Conservation (phyloP, 1,140 invertebrate species). For the Lasaia peninsularis region DNA sequence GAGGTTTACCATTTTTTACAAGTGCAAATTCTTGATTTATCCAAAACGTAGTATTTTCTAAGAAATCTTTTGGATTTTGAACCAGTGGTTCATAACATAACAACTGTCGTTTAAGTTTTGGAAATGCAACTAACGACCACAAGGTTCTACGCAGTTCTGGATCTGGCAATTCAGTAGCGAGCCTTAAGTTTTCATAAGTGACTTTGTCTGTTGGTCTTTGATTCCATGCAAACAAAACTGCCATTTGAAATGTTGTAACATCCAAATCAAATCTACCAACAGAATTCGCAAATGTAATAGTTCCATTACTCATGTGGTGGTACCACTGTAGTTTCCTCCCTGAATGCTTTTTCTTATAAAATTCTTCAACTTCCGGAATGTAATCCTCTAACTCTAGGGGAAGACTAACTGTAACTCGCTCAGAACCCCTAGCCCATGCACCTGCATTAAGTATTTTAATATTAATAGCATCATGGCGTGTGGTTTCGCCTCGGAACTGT, state of each 20-base stretch:
- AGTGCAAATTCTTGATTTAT: constrained; percentile 97
- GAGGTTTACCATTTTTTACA: constrained; percentile 94
- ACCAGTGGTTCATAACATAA: constrained; percentile 88
- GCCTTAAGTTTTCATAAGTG: constrained; percentile 94
- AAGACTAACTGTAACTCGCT: constrained; percentile 95
- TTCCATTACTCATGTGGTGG: constrained; percentile 99
- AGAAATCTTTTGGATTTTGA: constrained; percentile 94
- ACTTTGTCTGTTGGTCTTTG: constrained; percentile 94
- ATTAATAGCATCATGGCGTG: constrained; percentile 86
- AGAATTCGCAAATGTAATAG: constrained; percentile 96
- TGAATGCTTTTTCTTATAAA: constrained; percentile 97
- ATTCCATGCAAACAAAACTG: constrained; percentile 99
- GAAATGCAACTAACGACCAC: constrained; percentile 98
- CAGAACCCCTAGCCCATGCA: constrained; percentile 96
- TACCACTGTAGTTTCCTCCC: constrained; percentile 99
- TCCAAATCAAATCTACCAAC: constrained; percentile 98
- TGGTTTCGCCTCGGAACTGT: constrained; percentile 88
- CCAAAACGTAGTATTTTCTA: constrained; percentile 95
- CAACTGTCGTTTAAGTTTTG: constrained; percentile 96
- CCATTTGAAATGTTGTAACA: constrained; percentile 99
- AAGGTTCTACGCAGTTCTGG: constrained; percentile 96
- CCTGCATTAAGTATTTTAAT: constrained; percentile 98
- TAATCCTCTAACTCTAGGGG: constrained; percentile 98
- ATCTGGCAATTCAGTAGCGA: constrained; percentile 98
- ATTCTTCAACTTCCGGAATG: constrained; percentile 97